Conservation (phyloP, 2,797 vertebrate genomes). For the Centroberyx gerrardi region DNA sequence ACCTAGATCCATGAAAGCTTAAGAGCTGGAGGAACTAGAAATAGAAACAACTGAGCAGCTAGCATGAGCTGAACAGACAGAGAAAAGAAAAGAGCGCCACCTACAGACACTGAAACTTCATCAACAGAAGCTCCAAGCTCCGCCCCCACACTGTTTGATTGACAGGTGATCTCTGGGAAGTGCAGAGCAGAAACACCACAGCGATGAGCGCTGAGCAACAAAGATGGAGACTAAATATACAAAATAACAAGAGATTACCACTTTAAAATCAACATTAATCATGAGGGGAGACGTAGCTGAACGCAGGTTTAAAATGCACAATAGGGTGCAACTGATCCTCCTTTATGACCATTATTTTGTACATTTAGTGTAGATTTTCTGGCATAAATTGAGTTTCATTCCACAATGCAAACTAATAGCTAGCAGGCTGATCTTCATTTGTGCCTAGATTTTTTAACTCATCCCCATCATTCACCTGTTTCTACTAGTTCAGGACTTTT, state of each 20-base stretch:
- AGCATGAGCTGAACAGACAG: no score
- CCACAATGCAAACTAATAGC: not conserved
- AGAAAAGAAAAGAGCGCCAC: not conserved
- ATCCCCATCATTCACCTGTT: not conserved
- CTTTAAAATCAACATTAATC: not conserved
- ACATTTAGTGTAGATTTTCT: no score
- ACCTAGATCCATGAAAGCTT: not conserved
- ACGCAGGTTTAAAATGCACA: no score
- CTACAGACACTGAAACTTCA: no score
- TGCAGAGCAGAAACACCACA: not conserved
- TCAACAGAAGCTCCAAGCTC: no score
- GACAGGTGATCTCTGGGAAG: not conserved
- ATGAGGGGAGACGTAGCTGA: no score
- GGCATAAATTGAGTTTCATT: not conserved
- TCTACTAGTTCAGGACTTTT: not conserved
- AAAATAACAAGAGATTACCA: not conserved
- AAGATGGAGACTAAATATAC: no score
- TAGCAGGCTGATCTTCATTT: not conserved
- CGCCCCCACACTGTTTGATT: no score
- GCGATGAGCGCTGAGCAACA: not conserved
- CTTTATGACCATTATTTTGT: no score
- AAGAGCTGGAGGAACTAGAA: not conserved
- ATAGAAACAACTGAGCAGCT: not conserved
- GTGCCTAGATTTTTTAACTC: no score
- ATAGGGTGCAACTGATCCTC: no score